These are phyloP conservation scores for Cremastinae sp. DNA, from an alignment of 2,888 invertebrate genomes.

Conservation along the genomic window DNA sequence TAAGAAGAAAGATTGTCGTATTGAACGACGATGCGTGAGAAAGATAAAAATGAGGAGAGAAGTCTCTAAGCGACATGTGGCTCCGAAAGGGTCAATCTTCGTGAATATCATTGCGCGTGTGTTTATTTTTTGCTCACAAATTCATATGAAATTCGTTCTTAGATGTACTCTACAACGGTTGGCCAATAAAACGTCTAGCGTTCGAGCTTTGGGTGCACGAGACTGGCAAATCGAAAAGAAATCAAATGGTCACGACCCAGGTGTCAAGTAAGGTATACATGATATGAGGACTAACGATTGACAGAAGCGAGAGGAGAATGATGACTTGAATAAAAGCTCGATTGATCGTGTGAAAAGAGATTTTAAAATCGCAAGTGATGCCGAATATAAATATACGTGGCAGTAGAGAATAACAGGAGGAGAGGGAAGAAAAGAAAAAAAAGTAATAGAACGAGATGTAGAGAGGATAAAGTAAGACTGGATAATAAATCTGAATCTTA, in stretches of 20 bases:
- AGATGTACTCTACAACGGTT: conserved; percentile 46
- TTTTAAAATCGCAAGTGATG: conserved; percentile 17
- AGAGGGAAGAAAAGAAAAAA: conserved; percentile 25
- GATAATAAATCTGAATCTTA: conserved; percentile 63
- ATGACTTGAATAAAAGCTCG: background rate
- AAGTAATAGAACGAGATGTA: conserved; percentile 54
- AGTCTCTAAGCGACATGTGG: conserved; percentile 18
- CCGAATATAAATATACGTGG: background rate
- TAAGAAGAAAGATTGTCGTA: background rate
- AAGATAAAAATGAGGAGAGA: conserved; percentile 22
- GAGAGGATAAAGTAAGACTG: conserved; percentile 51
- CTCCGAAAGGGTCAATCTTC: conserved; percentile 15
- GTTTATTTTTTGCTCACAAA: conserved; percentile 29
- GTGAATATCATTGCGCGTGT: conserved; percentile 30
- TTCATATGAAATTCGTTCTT: conserved; percentile 37
- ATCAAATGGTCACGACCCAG: background rate
- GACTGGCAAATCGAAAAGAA: conserved; percentile 15
- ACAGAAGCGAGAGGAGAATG: background rate
- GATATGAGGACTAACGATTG: background rate
- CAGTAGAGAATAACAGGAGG: conserved; percentile 1
- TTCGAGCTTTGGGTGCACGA: conserved; percentile 34
- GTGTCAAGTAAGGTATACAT: conserved; percentile 1
- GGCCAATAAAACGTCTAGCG: conserved; percentile 43
- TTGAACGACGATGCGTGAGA: conserved; percentile 5
- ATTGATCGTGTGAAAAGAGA: conserved; percentile 23